Evolutionary conservation across 2,113 vertebrate genomes (phyloP), one percentile per base, ranked within the genome.

Genomic region (Ameiurus melas): DNA sequence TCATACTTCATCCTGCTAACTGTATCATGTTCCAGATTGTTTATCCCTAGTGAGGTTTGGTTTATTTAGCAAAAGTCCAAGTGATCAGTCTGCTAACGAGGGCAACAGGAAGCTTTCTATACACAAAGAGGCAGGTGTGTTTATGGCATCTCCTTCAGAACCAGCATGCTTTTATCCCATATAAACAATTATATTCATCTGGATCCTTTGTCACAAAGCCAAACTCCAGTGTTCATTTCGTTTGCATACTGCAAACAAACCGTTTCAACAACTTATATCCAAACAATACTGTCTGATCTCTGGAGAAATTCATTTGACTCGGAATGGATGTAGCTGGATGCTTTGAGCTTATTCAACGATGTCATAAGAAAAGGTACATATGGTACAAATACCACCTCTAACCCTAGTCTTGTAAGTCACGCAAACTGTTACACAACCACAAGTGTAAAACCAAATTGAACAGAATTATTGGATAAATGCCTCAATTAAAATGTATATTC

Each of bases 111-210:
- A 62, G 58, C 39, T 33, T 78, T 79, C 39, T 70, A 47, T 70
- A 85, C 25, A 70, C n/a, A 85, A 33, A 53, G 64, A 88, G 60
- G 92, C 96, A 96, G 96, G 95, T 96, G 95, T 95, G 96, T 95
- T 95, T 94, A 93, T 91, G 89, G 86, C 53, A 90, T 91, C 90
- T 55, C 13, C 77, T 30, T 80, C 80, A 43, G 22, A 43, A 83
- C 57, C 33, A 39, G 20, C 58, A 16, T 83, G 80, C 80, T 43
- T 82, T 58, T 82, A 81, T 58, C 9, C 53, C 9, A 20, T 58
- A 36, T 39, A 43, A 25, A 14, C 57, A 83, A 83, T 83, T 62
- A 62, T 14, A 83, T 83, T 83, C 22, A 22, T 39, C 80, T 83
- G 57, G 80, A 83, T 13, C 33, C 57, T 62, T 62, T 16, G 22